A percentile compares a stretch with the other conserved stretches of the same genome.
Evolutionary conservation across 2,113 vertebrate genomes (phyloP).

Genomic region (Oryctolagus cuniculus): DNA sequence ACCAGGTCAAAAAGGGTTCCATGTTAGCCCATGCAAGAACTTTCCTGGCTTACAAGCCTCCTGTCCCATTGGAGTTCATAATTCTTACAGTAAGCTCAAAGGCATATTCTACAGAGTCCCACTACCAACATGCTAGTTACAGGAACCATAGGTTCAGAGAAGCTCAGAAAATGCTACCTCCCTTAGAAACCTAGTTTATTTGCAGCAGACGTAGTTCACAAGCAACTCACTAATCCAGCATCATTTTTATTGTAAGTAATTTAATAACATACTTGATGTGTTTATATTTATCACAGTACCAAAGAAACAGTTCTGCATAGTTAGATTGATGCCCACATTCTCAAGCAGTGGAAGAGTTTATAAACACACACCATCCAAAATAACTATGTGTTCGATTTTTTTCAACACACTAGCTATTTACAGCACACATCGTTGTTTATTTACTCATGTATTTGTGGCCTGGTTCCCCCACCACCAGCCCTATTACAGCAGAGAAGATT

Average conservation of each 20-base stretch:
- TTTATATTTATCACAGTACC: neutral
- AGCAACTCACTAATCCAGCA: neutral
- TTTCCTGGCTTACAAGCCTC: neutral
- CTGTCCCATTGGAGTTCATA: neutral
- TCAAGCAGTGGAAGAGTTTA: neutral
- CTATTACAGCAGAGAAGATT: neutral
- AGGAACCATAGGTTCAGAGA: neutral
- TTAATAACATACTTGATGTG: neutral
- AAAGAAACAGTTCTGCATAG: neutral
- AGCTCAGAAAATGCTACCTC: neutral
- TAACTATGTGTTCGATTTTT: neutral
- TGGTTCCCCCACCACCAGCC: neutral
- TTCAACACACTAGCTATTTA: neutral
- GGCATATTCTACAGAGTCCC: neutral
- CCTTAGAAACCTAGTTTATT: neutral
- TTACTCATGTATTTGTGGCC: neutral
- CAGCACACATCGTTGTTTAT: neutral
- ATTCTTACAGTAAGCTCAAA: neutral
- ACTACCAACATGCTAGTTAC: neutral
- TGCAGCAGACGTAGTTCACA: neutral
- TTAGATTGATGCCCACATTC: neutral
- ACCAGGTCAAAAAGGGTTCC: neutral
- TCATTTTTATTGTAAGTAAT: neutral
- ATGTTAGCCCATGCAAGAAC: accelerated
- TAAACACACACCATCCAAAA: neutral